A percentile compares a stretch with the other conserved stretches of the same genome.
Conservation (phyloP, 2,888 invertebrate species). For the Girardia tigrina region DNA sequence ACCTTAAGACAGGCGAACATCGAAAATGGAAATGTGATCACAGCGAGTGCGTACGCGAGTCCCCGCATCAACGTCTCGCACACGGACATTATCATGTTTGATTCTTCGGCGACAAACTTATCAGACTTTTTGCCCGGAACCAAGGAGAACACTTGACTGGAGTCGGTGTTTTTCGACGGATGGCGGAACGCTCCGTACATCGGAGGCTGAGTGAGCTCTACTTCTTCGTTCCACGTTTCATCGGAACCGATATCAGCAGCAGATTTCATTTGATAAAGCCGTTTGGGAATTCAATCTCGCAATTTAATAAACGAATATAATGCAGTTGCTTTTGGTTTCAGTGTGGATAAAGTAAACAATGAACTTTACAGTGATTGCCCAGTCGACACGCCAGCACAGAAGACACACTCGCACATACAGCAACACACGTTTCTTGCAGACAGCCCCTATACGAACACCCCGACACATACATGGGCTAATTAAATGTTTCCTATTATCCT, state of each 20-base stretch:
- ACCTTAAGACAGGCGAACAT: conserved; percentile 39
- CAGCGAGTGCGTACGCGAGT: conserved; percentile 38
- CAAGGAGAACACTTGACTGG: background rate
- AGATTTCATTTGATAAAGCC: conserved; percentile 12
- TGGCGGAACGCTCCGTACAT: background rate
- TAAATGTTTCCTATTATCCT: background rate
- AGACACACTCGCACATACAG: too few species aligned
- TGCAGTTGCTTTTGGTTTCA: background rate
- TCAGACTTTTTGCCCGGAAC: background rate
- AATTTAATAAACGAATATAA: background rate
- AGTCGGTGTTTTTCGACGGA: background rate
- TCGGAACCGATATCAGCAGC: background rate
- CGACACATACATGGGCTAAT: too few species aligned
- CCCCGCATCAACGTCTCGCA: conserved; percentile 31
- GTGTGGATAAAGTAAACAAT: conserved; percentile 16
- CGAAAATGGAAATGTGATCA: conserved; percentile 42
- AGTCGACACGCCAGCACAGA: background rate
- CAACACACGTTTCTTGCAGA: too few species aligned
- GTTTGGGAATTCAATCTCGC: too few species aligned
- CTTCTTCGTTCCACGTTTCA: conserved; percentile 16
- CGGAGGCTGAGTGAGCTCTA: background rate
- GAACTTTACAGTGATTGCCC: background rate
- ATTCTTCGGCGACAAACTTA: conserved; percentile 17
- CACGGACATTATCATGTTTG: conserved; percentile 19
- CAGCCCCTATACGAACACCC: background rate